Evolutionary conservation across 2,797 vertebrate species (phyloP).

Genomic region (Eutrigla gurnardus): DNA sequence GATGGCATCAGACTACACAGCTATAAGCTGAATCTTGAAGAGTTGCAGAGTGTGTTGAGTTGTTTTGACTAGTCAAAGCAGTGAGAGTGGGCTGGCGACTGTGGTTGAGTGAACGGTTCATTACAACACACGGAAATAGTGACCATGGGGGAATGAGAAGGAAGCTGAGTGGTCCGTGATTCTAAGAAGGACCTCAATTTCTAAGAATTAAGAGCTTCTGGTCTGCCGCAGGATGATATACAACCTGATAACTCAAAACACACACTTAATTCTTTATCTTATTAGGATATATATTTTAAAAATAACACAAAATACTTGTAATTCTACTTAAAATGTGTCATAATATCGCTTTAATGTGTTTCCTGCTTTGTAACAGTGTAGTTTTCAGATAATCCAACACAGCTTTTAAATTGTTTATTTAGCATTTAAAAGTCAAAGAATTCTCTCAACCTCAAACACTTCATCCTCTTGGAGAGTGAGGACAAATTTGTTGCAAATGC

Average conservation of each 20-base stretch:
- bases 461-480: background rate
- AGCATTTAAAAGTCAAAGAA: no score
- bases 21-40: background rate
- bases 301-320: background rate
- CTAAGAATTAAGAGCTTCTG: constrained; percentile 6
- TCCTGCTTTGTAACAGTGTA: background rate
- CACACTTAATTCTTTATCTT: background rate
- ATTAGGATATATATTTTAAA: no score
- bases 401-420: no score
- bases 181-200: constrained; percentile 34
- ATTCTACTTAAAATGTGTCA: background rate
- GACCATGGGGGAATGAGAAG: constrained; percentile 50
- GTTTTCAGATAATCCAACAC: background rate
- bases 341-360: background rate
- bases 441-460: no score
- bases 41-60: background rate
- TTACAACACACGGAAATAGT: constrained; percentile 65
- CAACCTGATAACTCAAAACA: constrained; percentile 1
- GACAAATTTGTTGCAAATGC: background rate
- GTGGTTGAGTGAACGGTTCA: constrained; percentile 25
- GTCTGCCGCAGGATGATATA: background rate
- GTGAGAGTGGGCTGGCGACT: constrained; percentile 22
- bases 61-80: constrained; percentile 7
- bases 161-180: background rate
- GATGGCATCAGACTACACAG: background rate